Conservation (phyloP, 2,888 invertebrate species). For the Palloptera scutellata region DNA sequence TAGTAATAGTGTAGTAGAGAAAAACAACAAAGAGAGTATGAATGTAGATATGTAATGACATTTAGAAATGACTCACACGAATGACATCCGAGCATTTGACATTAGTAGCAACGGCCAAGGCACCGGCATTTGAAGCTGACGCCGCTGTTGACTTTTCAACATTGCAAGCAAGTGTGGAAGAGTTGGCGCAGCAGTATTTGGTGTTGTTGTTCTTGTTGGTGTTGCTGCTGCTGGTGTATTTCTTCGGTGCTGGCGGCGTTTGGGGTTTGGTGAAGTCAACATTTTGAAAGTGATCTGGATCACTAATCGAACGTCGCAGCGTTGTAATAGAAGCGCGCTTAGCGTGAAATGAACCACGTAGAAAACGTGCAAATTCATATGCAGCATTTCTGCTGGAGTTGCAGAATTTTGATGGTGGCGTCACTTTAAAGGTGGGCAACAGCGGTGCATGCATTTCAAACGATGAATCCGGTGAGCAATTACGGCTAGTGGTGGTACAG, state of each 20-base stretch:
- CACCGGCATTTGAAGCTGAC: slow-evolving; percentile 25
- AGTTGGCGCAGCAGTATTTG: neutral
- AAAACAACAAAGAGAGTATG: neutral
- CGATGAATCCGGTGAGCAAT: slow-evolving; percentile 57
- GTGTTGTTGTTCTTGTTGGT: slow-evolving; percentile 3
- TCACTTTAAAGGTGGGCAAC: slow-evolving; percentile 61
- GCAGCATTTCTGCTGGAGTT: slow-evolving; percentile 51
- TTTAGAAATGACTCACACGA: slow-evolving; percentile 62
- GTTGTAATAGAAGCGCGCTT: slow-evolving; percentile 59
- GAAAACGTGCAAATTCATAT: slow-evolving; percentile 56
- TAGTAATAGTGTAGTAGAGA: neutral
- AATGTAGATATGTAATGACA: slow-evolving; percentile 9
- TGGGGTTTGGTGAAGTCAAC: slow-evolving; percentile 47
- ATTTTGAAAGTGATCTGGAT: slow-evolving; percentile 57
- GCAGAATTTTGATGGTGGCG: slow-evolving; percentile 53
- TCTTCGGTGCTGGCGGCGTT: slow-evolving; percentile 14
- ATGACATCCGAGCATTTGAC: slow-evolving; percentile 51
- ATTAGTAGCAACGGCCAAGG: slow-evolving; percentile 44
- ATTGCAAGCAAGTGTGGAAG: neutral
- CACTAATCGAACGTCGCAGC: slow-evolving; percentile 60
- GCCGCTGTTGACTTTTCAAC: neutral
- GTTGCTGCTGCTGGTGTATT: neutral
- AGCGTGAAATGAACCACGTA: slow-evolving; percentile 59
- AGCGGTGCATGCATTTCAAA: slow-evolving; percentile 61
- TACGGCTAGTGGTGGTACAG: slow-evolving; percentile 42